These are phyloP conservation scores for Polydrusus tereticollis DNA, from an alignment of 2,888 invertebrate species.

Conservation along the genomic window DNA sequence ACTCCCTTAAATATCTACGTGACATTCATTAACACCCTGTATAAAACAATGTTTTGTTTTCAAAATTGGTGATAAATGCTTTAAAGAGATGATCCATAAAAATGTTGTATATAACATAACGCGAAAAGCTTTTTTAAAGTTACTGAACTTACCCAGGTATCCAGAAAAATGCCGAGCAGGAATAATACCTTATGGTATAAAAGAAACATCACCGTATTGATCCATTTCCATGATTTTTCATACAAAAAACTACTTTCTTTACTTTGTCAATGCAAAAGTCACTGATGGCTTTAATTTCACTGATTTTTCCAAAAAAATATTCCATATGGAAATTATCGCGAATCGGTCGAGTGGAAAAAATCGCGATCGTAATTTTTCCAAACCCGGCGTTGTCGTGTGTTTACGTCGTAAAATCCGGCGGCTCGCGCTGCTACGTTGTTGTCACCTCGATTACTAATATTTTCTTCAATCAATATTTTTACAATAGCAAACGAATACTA, in stretches of 20 bases:
- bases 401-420: conserved; percentile 21
- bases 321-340: conserved; percentile 18
- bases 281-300: neutral
- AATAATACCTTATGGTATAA: neutral
- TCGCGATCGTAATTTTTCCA: conserved; percentile 27
- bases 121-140: too few species aligned
- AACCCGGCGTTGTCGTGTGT: conserved; percentile 26
- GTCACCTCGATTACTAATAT: neutral
- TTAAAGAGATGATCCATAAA: too few species aligned
- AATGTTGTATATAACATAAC: too few species aligned
- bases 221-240: neutral
- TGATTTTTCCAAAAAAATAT: neutral
- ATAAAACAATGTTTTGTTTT: too few species aligned
- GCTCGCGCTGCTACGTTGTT: neutral
- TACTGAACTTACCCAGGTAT: neutral
- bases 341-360: conserved; percentile 14
- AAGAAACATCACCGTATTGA: neutral
- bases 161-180: neutral
- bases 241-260: neutral
- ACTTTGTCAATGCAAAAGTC: neutral
- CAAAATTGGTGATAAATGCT: too few species aligned
- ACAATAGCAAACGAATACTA: too few species aligned
- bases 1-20: too few species aligned
- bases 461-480: neutral
- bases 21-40: too few species aligned